These are phyloP conservation scores for Ostrea denselamellosa DNA, from an alignment of 1,140 invertebrate genomes.

Conservation along the genomic window DNA sequence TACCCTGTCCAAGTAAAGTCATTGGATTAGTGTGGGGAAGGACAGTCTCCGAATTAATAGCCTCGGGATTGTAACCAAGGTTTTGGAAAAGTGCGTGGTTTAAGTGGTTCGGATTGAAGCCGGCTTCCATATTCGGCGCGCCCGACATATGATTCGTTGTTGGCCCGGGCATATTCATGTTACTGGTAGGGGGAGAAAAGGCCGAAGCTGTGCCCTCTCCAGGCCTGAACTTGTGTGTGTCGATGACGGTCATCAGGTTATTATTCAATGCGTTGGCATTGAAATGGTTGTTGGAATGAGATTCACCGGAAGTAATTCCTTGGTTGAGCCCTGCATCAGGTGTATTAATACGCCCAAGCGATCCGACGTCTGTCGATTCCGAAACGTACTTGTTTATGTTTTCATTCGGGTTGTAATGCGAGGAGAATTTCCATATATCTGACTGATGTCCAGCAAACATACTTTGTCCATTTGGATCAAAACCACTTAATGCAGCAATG, in stretches of 20 bases:
- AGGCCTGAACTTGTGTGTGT: constrained; percentile 5
- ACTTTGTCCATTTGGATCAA: constrained; percentile 41
- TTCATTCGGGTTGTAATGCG: constrained; percentile 54
- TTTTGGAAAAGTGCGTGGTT: constrained; percentile 8
- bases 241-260: not conserved
- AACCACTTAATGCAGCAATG: not conserved
- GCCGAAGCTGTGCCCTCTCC: not conserved
- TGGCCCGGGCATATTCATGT: not conserved
- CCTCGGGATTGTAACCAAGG: constrained; percentile 18
- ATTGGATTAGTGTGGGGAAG: not conserved
- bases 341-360: constrained; percentile 7
- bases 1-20: not conserved
- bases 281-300: constrained; percentile 1
- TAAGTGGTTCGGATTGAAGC: constrained; percentile 19
- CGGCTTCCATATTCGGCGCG: not conserved
- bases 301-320: not conserved
- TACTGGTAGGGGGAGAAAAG: not conserved
- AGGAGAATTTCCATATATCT: constrained; percentile 45
- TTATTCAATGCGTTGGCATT: constrained; percentile 23
- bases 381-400: constrained; percentile 44
- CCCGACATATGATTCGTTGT: not conserved
- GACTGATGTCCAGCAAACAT: constrained; percentile 44
- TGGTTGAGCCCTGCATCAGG: not conserved
- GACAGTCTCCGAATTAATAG: not conserved
- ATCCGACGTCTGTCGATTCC: not conserved